phyloP scores from a whole-genome alignment of 2,113 vertebrate species.

The Thermophis baileyi region DNA sequence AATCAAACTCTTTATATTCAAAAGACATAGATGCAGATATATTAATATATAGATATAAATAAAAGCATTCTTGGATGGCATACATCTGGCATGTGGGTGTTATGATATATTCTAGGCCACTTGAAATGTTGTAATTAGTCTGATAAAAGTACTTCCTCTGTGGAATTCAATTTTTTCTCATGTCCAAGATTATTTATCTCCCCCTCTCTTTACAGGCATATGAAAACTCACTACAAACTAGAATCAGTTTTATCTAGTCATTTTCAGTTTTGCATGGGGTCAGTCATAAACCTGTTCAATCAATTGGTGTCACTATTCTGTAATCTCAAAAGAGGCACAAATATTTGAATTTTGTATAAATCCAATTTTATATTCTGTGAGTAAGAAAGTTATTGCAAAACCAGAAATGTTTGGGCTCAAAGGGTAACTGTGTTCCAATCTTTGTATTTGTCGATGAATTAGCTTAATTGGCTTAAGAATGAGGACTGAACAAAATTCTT shows the following conservation, averaged over 20 bases:
- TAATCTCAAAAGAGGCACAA: not conserved
- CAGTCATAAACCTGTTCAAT: not conserved
- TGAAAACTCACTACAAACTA: not conserved
- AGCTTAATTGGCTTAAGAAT: not conserved
- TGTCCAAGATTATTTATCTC: not conserved
- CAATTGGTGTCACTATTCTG: not conserved
- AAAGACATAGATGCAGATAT: not conserved
- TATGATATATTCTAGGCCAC: not conserved
- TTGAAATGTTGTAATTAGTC: not conserved
- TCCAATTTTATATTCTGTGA: not conserved
- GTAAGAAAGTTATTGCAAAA: not conserved
- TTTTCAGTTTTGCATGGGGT: not conserved
- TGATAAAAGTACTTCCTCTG: not conserved
- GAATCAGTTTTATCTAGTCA: not conserved
- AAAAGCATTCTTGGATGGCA: not conserved
- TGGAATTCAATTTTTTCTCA: not conserved
- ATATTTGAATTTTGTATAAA: not conserved
- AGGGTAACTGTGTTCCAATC: not conserved
- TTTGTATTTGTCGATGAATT: not conserved
- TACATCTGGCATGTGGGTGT: not conserved
- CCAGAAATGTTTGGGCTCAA: not conserved
- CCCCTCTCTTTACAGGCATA: not conserved
- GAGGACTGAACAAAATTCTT: not conserved
- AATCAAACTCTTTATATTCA: not conserved
- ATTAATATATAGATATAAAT: not conserved